These are phyloP conservation scores for Henicopernis longicauda DNA, from an alignment of 2,113 vertebrate genomes.

Conservation along the genomic window DNA sequence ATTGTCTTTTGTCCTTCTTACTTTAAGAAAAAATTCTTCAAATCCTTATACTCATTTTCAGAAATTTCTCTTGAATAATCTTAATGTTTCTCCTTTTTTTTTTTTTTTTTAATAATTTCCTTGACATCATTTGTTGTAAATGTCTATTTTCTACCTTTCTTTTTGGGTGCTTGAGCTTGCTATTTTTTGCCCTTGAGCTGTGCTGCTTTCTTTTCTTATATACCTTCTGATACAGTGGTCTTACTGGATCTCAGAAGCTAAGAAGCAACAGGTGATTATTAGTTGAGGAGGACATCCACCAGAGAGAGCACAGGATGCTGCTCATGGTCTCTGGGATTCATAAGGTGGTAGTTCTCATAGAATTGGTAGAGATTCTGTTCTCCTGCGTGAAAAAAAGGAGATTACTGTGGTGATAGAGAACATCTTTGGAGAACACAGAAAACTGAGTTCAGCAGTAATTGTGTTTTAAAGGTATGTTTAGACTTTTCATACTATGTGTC, in stretches of 20 bases:
- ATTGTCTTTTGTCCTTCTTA: background rate
- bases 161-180: background rate
- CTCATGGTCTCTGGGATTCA: background rate
- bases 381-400: accelerated
- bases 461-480: background rate
- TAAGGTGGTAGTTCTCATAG: background rate
- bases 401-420: background rate
- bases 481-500: background rate
- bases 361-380: background rate
- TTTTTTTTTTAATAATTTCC: background rate
- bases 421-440: background rate
- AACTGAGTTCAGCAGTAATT: background rate
- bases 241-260: background rate
- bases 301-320: background rate
- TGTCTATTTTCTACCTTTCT: background rate
- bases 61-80: background rate
- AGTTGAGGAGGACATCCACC: background rate
- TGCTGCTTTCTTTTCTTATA: background rate
- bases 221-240: background rate
- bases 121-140: background rate
- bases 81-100: background rate
- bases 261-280: background rate
- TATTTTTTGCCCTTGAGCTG: background rate
- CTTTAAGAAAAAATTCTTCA: background rate
- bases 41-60: background rate